phyloP scores from a whole-genome alignment of 1,140 invertebrate genomes.

The Trichomalopsis sarcophagae region DNA sequence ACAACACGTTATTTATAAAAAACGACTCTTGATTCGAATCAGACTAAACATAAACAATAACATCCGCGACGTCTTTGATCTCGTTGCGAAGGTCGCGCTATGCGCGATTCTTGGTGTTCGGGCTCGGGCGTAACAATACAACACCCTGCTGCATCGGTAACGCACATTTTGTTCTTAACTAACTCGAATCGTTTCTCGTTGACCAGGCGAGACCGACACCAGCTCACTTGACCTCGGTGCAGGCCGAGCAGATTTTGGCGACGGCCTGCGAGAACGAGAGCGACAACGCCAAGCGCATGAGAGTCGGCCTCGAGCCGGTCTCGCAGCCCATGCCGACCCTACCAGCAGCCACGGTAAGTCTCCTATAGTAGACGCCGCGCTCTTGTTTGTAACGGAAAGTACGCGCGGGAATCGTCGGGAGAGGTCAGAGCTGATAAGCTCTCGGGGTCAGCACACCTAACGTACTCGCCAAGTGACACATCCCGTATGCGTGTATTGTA shows the following conservation, averaged over 20 bases:
- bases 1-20: no score
- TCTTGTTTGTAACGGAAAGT: slow-evolving; percentile 6
- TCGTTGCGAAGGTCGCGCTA: no score
- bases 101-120: no score
- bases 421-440: slow-evolving; percentile 67
- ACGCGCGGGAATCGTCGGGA: slow-evolving; percentile 20
- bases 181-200: background rate
- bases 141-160: no score
- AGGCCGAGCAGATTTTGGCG: slow-evolving; percentile 96
- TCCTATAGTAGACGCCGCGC: no score
- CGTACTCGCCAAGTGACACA: background rate
- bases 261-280: slow-evolving; percentile 97
- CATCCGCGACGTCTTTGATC: no score
- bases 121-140: no score
- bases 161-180: background rate
- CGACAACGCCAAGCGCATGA: slow-evolving; percentile 96
- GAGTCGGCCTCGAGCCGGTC: slow-evolving; percentile 94
- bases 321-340: slow-evolving; percentile 88
- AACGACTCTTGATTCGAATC: no score
- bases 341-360: slow-evolving; percentile 77
- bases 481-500: slow-evolving; percentile 28
- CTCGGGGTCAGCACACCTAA: slow-evolving; percentile 58
- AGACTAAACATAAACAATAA: no score
- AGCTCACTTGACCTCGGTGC: slow-evolving; percentile 95
- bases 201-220: slow-evolving; percentile 91